Percentiles rank a stretch among this genome's conserved stretches.
Evolutionary conservation across 2,888 invertebrate species (phyloP).

Genomic region (Ceraclea dissimilis): DNA sequence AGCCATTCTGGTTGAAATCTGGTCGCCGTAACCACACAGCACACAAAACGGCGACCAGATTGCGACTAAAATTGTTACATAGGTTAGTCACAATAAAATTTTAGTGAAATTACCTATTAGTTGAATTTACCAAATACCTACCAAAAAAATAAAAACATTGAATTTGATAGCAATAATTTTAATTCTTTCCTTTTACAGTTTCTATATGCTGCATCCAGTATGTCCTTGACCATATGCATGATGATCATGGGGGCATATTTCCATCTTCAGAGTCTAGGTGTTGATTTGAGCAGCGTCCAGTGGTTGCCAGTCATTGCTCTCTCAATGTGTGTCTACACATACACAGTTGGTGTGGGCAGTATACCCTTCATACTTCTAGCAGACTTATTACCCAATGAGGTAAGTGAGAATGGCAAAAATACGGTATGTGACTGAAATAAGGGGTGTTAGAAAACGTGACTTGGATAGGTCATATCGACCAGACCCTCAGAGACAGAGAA

Average conservation of each 20-base stretch:
- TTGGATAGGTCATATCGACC: background rate
- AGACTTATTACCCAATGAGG: slow-evolving; percentile 18
- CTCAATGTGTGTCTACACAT: slow-evolving; percentile 19
- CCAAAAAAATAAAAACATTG: too few relatives aligned
- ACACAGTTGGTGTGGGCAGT: slow-evolving; percentile 13
- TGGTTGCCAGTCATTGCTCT: slow-evolving; percentile 17
- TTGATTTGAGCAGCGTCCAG: slow-evolving; percentile 3
- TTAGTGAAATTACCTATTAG: too few relatives aligned
- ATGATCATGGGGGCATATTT: slow-evolving; percentile 9
- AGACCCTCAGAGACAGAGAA: too few relatives aligned
- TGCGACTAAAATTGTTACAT: too few relatives aligned
- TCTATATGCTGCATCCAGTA: slow-evolving; percentile 1
- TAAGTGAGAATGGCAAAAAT: too few relatives aligned
- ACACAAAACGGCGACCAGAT: too few relatives aligned
- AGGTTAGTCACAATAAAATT: too few relatives aligned
- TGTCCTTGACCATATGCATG: slow-evolving; percentile 13
- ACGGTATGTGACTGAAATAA: too few relatives aligned
- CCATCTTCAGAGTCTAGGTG: slow-evolving; percentile 1
- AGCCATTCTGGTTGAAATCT: too few relatives aligned
- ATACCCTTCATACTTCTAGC: slow-evolving; percentile 16
- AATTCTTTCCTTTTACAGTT: background rate
- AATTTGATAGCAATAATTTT: too few relatives aligned
- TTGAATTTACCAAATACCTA: too few relatives aligned
- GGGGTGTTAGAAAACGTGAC: background rate
- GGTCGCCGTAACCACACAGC: too few relatives aligned